Evolutionary conservation across 2,797 vertebrate species (phyloP).

Genomic region (Galago senegalensis): DNA sequence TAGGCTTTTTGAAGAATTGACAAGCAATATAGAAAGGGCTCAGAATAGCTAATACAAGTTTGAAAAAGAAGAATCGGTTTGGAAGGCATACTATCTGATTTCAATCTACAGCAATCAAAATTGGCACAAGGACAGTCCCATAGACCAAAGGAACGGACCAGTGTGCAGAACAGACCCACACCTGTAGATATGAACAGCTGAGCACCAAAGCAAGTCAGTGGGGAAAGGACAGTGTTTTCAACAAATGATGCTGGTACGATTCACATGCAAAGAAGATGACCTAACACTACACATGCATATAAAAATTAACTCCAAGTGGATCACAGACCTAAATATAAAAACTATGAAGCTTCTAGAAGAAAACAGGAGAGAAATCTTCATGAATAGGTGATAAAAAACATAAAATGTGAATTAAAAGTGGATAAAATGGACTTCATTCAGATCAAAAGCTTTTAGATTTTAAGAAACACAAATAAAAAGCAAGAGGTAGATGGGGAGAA

Average conservation of each 20-base stretch:
- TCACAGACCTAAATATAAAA: background rate
- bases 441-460: background rate
- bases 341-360: constrained; percentile 30
- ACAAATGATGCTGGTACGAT: background rate
- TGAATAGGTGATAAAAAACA: background rate
- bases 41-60: background rate
- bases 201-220: background rate
- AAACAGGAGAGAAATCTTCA: background rate
- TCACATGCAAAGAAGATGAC: background rate
- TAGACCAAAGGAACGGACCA: background rate
- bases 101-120: background rate
- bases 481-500: background rate
- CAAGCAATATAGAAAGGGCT: background rate
- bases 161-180: background rate
- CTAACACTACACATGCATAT: background rate
- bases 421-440: background rate
- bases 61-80: constrained; percentile 33
- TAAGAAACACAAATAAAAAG: background rate
- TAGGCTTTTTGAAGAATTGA: background rate
- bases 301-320: constrained; percentile 21
- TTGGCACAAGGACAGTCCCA: background rate
- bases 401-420: constrained; percentile 36
- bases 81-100: constrained; percentile 6
- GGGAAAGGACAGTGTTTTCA: background rate
- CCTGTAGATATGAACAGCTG: background rate